Base-by-base conservation (phyloP, 2,797 vertebrate genomes). In the Natrix natrix region DNA sequence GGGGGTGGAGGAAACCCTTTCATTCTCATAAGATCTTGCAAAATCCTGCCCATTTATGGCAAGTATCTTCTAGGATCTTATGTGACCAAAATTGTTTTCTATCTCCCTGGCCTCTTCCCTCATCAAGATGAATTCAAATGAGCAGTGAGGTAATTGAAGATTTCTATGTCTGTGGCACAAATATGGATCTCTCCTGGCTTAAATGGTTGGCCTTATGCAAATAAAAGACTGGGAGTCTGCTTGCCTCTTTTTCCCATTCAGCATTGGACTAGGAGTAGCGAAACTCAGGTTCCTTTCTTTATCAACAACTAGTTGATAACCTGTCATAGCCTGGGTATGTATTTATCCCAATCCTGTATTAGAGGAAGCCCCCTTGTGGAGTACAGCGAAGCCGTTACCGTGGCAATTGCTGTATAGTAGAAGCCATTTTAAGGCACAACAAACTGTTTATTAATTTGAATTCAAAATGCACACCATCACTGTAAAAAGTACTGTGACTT, bases 101-200 rank as follows among this genome's bases (percentile, higher is more conserved):
- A 0, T 90, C 59, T 63, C 78, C 0, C 0, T 57, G 32, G 22
- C 2, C 5, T 87, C 22, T 28, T 24, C 20, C 91, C 43, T 59
- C 24, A 12, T 55, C 87, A 69, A 57, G 1, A 87, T 55, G 60
- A 94, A 74, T 95, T 91, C 92, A 90, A 91, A 90, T 94, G 96
- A 95, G 95, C 94, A 92, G 89, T 17, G 90, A 91, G 43, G 2
- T 92, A 95, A 95, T 91, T 55, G 86, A 94, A 92, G 91, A 57
- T 88, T 43, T 54, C 48, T 8, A 48, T 12, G 4, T 28, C 16
- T 56, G 48, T 89, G 91, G 94, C 91, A 95, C 94, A 95, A 96
- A 93, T 78, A 93, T 98, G 95, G 94, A 94, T 95, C 26, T 28
- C 13, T 26, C 90, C 92, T 94, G 74, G 88, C 60, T 57, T 92